Evolutionary conservation across 2,888 invertebrate genomes (phyloP).

Genomic region (Teinopalpus imperialis): DNA sequence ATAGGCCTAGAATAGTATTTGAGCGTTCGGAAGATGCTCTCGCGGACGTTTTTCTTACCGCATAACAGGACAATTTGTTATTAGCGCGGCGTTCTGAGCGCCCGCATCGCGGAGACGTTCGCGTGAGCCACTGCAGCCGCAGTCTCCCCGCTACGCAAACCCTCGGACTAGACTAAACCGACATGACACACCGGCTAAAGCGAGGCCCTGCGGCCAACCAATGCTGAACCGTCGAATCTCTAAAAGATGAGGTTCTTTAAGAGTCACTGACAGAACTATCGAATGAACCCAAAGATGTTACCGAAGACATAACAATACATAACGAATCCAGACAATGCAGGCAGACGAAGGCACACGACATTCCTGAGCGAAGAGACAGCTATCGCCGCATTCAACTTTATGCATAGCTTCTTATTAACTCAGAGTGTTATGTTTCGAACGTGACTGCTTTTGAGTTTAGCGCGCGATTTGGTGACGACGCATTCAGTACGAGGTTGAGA

Average conservation of each 20-base stretch:
- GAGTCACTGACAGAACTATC: not conserved
- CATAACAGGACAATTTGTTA: constrained; percentile 2
- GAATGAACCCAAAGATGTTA: constrained; percentile 4
- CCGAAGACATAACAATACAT: constrained; percentile 3
- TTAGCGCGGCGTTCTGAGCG: not conserved
- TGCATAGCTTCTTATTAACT: constrained; percentile 17
- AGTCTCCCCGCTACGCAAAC: not conserved
- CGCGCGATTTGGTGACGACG: constrained; percentile 23
- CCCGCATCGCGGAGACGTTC: too few relatives aligned
- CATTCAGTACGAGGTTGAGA: constrained; percentile 36
- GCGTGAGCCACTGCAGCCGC: too few relatives aligned
- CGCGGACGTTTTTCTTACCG: not conserved
- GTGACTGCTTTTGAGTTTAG: constrained; percentile 22
- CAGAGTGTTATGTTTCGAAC: constrained; percentile 17
- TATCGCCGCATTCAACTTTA: constrained; percentile 3
- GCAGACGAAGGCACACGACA: constrained; percentile 12
- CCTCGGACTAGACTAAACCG: constrained; percentile 12
- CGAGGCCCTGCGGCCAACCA: constrained; percentile 1
- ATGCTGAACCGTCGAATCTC: not conserved
- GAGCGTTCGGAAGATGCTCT: constrained; percentile 13
- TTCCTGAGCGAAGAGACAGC: constrained; percentile 17
- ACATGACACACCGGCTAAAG: constrained; percentile 6
- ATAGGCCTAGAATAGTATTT: constrained; percentile 48
- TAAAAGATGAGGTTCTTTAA: too few relatives aligned
- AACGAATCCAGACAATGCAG: constrained; percentile 14